Evolutionary conservation across 1,140 invertebrate species (phyloP).

Genomic region (Neotoxoptera formosana): DNA sequence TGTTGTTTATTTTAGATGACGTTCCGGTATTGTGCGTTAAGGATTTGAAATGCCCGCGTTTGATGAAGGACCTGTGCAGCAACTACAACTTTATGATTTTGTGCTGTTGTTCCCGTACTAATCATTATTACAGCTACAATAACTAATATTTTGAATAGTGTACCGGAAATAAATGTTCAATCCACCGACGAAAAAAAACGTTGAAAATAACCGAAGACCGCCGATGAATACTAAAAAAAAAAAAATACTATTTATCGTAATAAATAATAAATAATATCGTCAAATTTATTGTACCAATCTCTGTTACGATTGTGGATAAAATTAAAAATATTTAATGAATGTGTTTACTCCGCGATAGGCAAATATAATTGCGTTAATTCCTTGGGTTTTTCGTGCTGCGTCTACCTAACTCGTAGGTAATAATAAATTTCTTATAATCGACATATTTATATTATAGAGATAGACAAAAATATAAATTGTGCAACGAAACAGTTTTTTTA

Average conservation of each 20-base stretch:
- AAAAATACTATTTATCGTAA: no score
- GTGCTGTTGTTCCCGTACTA: constrained; percentile 59
- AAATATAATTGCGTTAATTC: neutral
- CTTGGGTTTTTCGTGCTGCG: neutral
- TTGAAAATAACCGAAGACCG: no score
- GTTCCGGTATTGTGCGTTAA: constrained; percentile 59
- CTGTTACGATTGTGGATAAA: neutral
- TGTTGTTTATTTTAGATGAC: constrained; percentile 50
- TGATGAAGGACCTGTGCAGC: constrained; percentile 59
- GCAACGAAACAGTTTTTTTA: no score
- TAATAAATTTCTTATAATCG: neutral
- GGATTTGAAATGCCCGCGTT: constrained; percentile 60
- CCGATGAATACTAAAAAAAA: no score
- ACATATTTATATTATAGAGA: neutral
- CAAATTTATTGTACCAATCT: neutral
- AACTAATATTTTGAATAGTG: neutral
- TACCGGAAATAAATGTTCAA: neutral
- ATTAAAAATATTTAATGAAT: neutral
- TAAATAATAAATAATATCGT: neutral
- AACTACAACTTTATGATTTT: constrained; percentile 60
- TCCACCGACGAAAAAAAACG: neutral
- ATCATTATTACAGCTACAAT: neutral
- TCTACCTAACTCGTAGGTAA: no score
- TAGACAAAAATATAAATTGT: neutral
- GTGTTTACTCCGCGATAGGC: neutral